These are phyloP conservation scores for Tyto alba DNA, from an alignment of 2,113 vertebrate species.

Conservation along the genomic window DNA sequence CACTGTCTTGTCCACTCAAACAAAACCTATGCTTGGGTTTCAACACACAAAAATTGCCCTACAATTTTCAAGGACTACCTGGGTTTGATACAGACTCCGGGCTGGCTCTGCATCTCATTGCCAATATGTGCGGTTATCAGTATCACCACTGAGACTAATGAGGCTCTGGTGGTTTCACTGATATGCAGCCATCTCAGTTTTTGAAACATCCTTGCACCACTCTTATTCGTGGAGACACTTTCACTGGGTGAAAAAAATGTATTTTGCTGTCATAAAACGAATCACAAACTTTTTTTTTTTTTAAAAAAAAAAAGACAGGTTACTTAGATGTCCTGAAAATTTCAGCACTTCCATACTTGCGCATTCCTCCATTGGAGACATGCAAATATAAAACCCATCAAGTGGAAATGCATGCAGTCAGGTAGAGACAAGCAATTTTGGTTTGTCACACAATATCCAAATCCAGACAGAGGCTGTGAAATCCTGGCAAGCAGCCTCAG, in stretches of 20 bases:
- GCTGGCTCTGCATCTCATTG: not conserved
- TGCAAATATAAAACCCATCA: not conserved
- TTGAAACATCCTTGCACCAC: not conserved
- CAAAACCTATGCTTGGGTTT: not conserved
- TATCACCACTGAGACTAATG: not conserved
- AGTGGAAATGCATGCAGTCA: not conserved
- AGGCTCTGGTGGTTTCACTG: not conserved
- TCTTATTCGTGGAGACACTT: not conserved
- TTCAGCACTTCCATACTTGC: not conserved
- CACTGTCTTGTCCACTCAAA: not conserved
- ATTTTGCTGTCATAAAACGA: not conserved
- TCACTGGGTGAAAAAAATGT: not conserved
- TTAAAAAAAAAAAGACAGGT: not conserved
- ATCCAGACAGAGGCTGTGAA: not conserved
- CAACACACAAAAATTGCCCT: not conserved
- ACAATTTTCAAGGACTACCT: not conserved
- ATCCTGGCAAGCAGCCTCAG: not conserved
- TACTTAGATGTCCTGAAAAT: not conserved
- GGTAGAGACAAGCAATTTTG: conserved; percentile 21
- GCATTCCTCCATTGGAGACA: not conserved
- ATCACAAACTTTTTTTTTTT: not conserved
- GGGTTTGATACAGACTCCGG: not conserved
- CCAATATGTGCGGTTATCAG: fast-evolving
- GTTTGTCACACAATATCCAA: not conserved
- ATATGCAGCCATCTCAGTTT: not conserved